Evolutionary conservation across 2,113 vertebrate genomes (phyloP), one percentile per base, ranked within the genome.

Genomic region (Trachemys scripta): DNA sequence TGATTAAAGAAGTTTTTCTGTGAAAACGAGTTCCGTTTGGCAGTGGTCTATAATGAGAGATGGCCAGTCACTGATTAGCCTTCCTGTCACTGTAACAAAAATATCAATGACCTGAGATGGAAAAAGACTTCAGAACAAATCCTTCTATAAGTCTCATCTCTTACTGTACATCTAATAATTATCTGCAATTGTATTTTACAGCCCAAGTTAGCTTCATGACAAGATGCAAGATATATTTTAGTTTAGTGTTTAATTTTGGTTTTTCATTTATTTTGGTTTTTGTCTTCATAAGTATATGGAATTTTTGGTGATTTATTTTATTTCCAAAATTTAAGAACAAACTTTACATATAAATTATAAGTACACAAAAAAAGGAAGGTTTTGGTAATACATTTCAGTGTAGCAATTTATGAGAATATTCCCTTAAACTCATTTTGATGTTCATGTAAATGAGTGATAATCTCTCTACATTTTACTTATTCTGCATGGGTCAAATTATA

Each of bases 361-460:
- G 50, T 49, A 50, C 12, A n/a, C 35, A 85, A 75, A 54, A 14
- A 19, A 20, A 9, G 2, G 51, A 91, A 89, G 6, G 50, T 19
- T 82, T 24, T 31, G 82, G 65, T 35, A 86, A 47, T 5, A 22
- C 8, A 27, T 10, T 13, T 79, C 65, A 82, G 83, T 62, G 79
- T 87, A 92, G 42, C 65, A 47, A 87, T 0, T 0, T 0, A 0
- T 7, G 19, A 3, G n/a, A 14, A 17, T 62, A 45, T 22, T 8
- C 5, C 1, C 0, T 5, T 6, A 42, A 22, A n/a, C 0, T 0
- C 5, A 42, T 76, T 45, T 8, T 47, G 79, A n/a, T 24, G 22
- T 49, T 57, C 24, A n/a, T 75, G 88, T 88, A 82, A 81, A 91
- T 29, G 6, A 45, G 14, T 51, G 9, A 14, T 56, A 62, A 85